Conservation (phyloP, 30 jellyfish, hydroid and myxozoan genomes). For the Aurelia coerulea region DNA sequence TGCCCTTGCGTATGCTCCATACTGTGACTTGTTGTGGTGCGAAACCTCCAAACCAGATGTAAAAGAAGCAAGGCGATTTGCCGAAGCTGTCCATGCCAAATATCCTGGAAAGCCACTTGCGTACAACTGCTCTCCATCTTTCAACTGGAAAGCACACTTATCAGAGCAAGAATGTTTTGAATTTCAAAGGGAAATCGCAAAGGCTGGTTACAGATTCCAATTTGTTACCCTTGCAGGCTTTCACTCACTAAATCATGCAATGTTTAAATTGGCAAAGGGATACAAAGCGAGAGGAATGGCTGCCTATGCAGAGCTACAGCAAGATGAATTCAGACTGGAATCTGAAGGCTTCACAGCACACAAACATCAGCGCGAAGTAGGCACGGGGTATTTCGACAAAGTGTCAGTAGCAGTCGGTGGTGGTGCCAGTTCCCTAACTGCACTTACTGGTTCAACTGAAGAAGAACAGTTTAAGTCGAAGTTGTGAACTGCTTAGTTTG, state of each 20-base stretch:
- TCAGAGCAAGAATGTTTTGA: slow-evolving; percentile 77
- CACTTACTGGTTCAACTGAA: slow-evolving; percentile 94
- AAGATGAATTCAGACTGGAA: slow-evolving; percentile 73
- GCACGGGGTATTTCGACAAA: slow-evolving; percentile 91
- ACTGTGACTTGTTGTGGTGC: slow-evolving; percentile 93
- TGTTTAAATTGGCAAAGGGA: slow-evolving; percentile 89
- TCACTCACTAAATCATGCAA: slow-evolving; percentile 90
- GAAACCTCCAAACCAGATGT: slow-evolving; percentile 86
- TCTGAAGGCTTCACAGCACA: slow-evolving; percentile 95
- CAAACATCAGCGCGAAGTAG: slow-evolving; percentile 96
- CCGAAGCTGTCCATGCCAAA: slow-evolving; percentile 83
- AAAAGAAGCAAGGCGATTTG: slow-evolving; percentile 81
- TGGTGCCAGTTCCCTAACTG: slow-evolving; percentile 83
- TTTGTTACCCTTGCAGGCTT: slow-evolving; percentile 98
- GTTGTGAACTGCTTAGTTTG: slow-evolving; percentile 11
- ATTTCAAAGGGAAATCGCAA: slow-evolving; percentile 91
- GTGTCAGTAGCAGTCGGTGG: slow-evolving; percentile 86
- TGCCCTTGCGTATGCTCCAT: slow-evolving; percentile 89
- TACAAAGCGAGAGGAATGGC: slow-evolving; percentile 91
- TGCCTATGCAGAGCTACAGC: slow-evolving; percentile 87
- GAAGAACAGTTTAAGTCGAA: slow-evolving; percentile 90
- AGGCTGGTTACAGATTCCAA: slow-evolving; percentile 92
- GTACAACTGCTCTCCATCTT: slow-evolving; percentile 96
- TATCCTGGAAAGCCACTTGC: slow-evolving; percentile 97
- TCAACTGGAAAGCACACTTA: slow-evolving; percentile 91